A percentile compares a stretch with the other conserved stretches of the same genome.
These are phyloP conservation scores for Agapetus fuscipes DNA, from an alignment of 2,888 invertebrate genomes.

Conservation along the genomic window DNA sequence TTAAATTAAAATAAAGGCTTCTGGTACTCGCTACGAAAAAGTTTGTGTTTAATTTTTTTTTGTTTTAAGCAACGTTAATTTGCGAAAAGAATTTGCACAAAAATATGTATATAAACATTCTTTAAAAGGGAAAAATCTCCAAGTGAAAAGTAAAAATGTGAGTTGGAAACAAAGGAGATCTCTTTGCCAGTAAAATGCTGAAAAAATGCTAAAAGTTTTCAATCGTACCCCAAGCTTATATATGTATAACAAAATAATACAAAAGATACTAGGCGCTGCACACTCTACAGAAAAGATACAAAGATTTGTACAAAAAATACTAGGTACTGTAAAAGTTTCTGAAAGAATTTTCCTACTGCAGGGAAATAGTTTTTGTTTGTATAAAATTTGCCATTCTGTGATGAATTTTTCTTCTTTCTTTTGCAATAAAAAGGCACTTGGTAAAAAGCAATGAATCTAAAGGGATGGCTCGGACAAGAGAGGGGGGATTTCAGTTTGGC, in stretches of 20 bases:
- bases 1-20: too few species aligned
- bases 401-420: conserved; percentile 6
- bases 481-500: neutral
- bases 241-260: too few species aligned
- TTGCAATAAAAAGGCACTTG: conserved; percentile 15
- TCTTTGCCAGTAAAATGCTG: too few species aligned
- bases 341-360: neutral
- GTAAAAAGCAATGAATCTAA: conserved; percentile 13
- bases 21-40: too few species aligned
- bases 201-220: conserved; percentile 8
- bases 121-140: too few species aligned
- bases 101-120: too few species aligned
- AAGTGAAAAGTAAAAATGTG: too few species aligned
- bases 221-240: conserved; percentile 3
- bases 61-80: too few species aligned
- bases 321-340: neutral
- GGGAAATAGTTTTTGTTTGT: conserved; percentile 3
- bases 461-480: neutral
- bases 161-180: too few species aligned
- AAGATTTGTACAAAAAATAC: neutral
- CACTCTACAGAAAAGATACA: neutral
- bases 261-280: neutral
- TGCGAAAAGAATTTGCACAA: too few species aligned
- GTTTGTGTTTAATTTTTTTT: too few species aligned
- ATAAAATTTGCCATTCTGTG: conserved; percentile 12